A percentile compares a stretch with the other conserved stretches of the same genome.
phyloP scores from a whole-genome alignment of 35 echinoderm and acorn worm genomes.

The Hemicentrotus pulcherrimus region DNA sequence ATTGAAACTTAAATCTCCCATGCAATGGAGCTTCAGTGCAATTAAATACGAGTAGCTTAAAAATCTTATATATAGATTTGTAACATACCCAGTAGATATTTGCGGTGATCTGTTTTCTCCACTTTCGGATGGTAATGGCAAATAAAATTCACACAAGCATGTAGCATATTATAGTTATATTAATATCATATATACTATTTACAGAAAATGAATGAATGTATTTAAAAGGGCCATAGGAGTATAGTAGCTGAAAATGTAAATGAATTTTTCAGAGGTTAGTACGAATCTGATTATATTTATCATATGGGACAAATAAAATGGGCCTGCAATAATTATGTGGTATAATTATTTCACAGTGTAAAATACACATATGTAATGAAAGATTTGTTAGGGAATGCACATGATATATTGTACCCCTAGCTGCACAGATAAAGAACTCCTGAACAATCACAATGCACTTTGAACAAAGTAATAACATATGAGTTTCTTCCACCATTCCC shows the following conservation, averaged over 20 bases:
- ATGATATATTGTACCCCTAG: background rate
- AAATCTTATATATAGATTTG: background rate
- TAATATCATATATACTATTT: background rate
- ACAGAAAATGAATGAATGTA: background rate
- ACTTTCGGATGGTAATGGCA: no score
- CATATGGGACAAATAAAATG: background rate
- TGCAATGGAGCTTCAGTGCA: background rate
- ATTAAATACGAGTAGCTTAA: background rate
- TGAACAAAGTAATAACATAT: background rate
- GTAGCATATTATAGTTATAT: background rate
- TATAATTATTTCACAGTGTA: background rate
- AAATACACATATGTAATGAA: background rate
- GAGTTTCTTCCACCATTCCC: background rate
- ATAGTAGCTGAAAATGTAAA: background rate
- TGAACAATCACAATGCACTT: background rate
- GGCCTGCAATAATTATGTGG: background rate
- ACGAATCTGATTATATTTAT: background rate
- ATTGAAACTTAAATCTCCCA: background rate
- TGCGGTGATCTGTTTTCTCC: no score
- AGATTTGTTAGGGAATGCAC: background rate
- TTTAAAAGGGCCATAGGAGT: background rate
- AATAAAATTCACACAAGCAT: background rate
- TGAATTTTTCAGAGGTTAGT: background rate
- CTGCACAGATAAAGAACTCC: background rate
- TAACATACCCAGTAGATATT: background rate